Percentiles rank a stretch among this genome's conserved stretches.
phyloP scores from a whole-genome alignment of 23 tunicate species.

The Halocynthia aurantium region DNA sequence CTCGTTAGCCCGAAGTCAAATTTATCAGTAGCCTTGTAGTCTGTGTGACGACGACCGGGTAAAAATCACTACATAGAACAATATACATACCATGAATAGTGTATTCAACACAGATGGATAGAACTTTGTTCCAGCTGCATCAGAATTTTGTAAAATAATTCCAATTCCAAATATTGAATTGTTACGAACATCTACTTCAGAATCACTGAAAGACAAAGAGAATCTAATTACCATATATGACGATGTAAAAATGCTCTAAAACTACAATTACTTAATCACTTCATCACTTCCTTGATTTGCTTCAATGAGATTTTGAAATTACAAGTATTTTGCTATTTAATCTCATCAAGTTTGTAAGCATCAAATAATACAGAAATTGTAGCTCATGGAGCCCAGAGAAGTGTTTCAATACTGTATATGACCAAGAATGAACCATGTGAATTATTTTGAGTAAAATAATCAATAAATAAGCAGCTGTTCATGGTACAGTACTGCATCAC shows the following conservation, averaged over 20 bases:
- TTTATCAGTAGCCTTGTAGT: too few relatives aligned
- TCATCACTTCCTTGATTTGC: too few relatives aligned
- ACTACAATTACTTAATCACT: too few relatives aligned
- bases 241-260: too few relatives aligned
- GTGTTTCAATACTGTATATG: too few relatives aligned
- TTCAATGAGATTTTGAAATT: too few relatives aligned
- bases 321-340: too few relatives aligned
- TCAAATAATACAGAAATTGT: too few relatives aligned
- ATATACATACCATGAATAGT: constrained; percentile 26
- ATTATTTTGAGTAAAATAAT: not conserved
- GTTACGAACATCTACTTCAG: constrained; percentile 72
- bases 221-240: not conserved
- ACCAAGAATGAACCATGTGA: not conserved
- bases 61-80: too few relatives aligned
- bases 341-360: too few relatives aligned
- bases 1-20: not conserved
- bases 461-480: not conserved
- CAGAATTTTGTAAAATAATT: constrained; percentile 60
- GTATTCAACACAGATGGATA: constrained; percentile 45
- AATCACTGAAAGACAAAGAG: constrained; percentile 32
- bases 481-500: not conserved
- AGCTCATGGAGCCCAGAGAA: too few relatives aligned
- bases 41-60: too few relatives aligned
- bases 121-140: constrained; percentile 24
- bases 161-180: constrained; percentile 78